Evolutionary conservation across 1,140 invertebrate genomes (phyloP).

Genomic region (Brachionus angularis): DNA sequence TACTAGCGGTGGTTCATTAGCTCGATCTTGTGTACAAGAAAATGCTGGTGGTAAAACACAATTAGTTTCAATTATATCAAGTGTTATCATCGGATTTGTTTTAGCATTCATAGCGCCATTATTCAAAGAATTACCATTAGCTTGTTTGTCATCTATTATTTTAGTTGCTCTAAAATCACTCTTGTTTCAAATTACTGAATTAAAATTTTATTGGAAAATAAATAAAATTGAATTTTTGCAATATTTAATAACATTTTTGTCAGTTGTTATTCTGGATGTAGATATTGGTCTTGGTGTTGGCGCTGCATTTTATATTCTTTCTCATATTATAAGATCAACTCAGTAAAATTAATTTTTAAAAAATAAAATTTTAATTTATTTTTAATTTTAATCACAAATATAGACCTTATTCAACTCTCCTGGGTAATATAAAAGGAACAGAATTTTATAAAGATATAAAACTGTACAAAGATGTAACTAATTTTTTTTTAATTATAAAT

Average conservation of each 20-base stretch:
- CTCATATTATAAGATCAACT: constrained; percentile 51
- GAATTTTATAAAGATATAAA: constrained; percentile 44
- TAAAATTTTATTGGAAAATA: constrained; percentile 50
- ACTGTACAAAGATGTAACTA: constrained; percentile 22
- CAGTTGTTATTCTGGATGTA: constrained; percentile 44
- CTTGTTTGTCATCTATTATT: constrained; percentile 58
- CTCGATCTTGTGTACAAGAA: constrained; percentile 59
- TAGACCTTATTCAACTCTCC: constrained; percentile 29
- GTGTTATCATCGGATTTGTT: constrained; percentile 59
- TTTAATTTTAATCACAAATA: constrained; percentile 13
- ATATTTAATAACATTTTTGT: constrained; percentile 45
- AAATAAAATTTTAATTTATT: not conserved
- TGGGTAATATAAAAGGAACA: constrained; percentile 43
- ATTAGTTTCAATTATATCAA: constrained; percentile 45
- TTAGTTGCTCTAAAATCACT: constrained; percentile 60
- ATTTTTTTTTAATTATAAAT: not conserved
- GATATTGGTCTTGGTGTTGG: constrained; percentile 48
- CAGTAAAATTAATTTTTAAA: constrained; percentile 54
- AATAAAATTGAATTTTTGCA: constrained; percentile 57
- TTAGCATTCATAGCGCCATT: constrained; percentile 59
- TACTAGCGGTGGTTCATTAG: constrained; percentile 61
- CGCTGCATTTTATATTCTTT: constrained; percentile 43
- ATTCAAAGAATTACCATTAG: constrained; percentile 54
- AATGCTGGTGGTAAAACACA: constrained; percentile 59
- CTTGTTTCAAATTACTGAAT: constrained; percentile 56